Conservation (phyloP, 2,113 vertebrate species). For the Brachyistius frenatus region DNA sequence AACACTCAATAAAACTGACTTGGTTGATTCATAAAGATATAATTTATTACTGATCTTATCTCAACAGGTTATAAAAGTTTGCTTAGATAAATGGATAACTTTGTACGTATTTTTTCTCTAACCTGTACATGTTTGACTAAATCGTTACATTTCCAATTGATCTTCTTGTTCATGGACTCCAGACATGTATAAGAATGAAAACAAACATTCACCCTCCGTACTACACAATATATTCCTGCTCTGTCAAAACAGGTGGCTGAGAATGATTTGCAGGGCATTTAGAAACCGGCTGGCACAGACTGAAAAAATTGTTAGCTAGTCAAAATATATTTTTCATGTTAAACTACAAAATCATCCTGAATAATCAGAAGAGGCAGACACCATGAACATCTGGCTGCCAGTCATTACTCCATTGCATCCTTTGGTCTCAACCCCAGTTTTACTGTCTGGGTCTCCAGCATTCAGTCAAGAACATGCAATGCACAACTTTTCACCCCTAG, state of each 20-base stretch:
- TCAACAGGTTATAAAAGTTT: not conserved
- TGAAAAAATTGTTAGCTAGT: not conserved
- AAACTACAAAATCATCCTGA: not conserved
- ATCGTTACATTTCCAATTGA: not conserved
- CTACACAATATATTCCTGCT: slow-evolving; percentile 5
- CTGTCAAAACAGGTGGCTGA: not conserved
- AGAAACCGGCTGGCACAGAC: not conserved
- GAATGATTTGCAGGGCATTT: not conserved
- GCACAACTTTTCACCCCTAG: slow-evolving; percentile 68
- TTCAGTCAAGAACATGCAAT: slow-evolving; percentile 28
- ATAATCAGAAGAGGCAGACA: not conserved
- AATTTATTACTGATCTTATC: too few species aligned
- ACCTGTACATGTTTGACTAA: not conserved
- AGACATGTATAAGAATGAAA: not conserved
- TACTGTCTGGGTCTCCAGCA: not conserved
- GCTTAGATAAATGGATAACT: not conserved
- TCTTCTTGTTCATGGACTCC: too few species aligned
- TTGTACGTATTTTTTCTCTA: not conserved
- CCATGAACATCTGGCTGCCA: not conserved
- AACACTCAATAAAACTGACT: not conserved
- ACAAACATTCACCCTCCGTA: not conserved
- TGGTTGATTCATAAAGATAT: not conserved
- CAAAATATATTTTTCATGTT: not conserved
- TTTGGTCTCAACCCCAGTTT: not conserved
- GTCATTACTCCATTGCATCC: not conserved